Percentiles rank a stretch among this genome's conserved stretches.
Conservation (phyloP, 2,797 vertebrate genomes). For the Enoplosus armatus region DNA sequence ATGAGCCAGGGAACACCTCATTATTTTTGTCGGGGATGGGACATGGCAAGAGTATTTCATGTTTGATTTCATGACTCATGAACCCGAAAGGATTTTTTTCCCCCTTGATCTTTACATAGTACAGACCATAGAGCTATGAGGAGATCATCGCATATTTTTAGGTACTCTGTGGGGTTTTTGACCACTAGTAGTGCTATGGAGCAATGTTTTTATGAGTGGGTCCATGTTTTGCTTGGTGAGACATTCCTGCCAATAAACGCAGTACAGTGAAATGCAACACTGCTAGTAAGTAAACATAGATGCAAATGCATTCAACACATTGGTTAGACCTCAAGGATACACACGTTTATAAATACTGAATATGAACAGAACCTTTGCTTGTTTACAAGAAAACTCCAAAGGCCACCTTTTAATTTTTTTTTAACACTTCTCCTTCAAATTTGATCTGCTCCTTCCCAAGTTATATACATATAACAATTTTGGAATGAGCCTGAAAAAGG, state of each 20-base stretch:
- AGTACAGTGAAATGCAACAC: background rate
- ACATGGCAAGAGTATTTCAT: background rate
- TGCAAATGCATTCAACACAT: background rate
- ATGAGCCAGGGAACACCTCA: conserved; percentile 1
- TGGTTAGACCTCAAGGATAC: background rate
- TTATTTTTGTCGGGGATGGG: conserved; percentile 18
- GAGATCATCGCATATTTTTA: background rate
- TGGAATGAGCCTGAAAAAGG: background rate
- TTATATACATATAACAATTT: background rate
- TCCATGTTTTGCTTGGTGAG: background rate
- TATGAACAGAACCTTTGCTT: background rate
- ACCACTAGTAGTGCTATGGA: background rate
- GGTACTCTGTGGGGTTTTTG: background rate
- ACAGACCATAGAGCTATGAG: background rate
- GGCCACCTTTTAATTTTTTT: background rate
- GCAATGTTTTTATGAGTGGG: background rate
- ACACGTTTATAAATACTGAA: background rate
- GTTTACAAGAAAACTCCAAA: background rate
- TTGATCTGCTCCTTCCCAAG: background rate
- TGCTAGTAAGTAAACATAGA: background rate
- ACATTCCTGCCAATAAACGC: background rate
- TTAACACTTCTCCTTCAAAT: background rate
- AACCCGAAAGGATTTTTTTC: background rate
- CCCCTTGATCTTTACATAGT: background rate
- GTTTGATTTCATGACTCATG: conserved; percentile 11